Percentiles rank a stretch among this genome's conserved stretches.
These are phyloP conservation scores for Brachymystax lenok DNA, from an alignment of 2,797 vertebrate species.

Conservation along the genomic window DNA sequence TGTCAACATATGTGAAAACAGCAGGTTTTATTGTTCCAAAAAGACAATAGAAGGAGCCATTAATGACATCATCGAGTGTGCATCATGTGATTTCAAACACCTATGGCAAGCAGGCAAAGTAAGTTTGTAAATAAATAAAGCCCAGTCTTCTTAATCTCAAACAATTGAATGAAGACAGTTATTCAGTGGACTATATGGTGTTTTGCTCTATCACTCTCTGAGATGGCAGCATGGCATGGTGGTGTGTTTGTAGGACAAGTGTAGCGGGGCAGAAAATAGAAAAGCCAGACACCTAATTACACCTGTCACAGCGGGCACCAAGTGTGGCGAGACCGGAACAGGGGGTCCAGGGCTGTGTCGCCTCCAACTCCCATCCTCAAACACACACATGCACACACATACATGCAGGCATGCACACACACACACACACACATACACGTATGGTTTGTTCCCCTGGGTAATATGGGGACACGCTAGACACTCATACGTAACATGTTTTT, in stretches of 20 bases:
- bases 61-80: not conserved
- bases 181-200: not conserved
- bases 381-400: not conserved
- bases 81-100: not conserved
- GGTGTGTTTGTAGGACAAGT: constrained; percentile 2
- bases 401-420: not conserved
- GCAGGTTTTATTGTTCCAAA: not conserved
- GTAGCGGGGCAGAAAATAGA: constrained; percentile 1
- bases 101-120: not conserved
- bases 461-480: not conserved
- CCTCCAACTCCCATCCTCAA: not conserved
- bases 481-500: no score
- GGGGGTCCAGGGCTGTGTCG: not conserved
- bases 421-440: not conserved
- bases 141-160: not conserved
- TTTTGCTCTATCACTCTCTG: not conserved
- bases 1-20: not conserved
- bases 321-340: not conserved
- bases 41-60: not conserved
- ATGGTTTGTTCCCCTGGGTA: not conserved
- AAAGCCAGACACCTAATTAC: not conserved
- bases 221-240: not conserved
- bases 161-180: not conserved
- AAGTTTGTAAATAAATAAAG: not conserved
- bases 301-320: not conserved